These are phyloP conservation scores for Calycopis cecrops DNA, from an alignment of 1,140 invertebrate species.

Conservation along the genomic window DNA sequence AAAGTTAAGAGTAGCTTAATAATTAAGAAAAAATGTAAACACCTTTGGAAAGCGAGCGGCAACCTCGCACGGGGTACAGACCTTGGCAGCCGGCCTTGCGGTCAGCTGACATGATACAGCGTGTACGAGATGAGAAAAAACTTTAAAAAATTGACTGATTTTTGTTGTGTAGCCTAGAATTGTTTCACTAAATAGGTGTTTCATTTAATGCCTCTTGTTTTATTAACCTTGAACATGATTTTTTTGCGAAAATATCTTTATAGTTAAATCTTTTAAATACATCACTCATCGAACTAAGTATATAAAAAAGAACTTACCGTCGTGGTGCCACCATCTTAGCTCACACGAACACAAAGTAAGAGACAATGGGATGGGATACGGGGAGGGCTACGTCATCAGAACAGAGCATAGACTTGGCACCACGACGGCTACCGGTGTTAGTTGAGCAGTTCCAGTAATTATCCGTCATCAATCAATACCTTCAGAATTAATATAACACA, in stretches of 20 bases:
- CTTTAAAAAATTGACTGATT: too few relatives aligned
- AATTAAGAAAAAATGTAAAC: too few relatives aligned
- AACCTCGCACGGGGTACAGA: too few relatives aligned
- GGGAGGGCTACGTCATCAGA: constrained; percentile 60
- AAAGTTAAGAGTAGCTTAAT: too few relatives aligned
- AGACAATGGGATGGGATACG: background rate
- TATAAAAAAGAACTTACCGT: constrained; percentile 23
- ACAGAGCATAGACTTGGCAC: constrained; percentile 71
- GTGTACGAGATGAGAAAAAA: too few relatives aligned
- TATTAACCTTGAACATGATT: too few relatives aligned
- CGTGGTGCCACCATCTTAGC: constrained; percentile 27
- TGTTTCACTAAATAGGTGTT: too few relatives aligned
- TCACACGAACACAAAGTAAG: constrained; percentile 12
- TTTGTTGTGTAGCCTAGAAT: too few relatives aligned
- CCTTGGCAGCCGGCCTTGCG: too few relatives aligned
- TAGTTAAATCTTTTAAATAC: background rate
- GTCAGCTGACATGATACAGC: too few relatives aligned
- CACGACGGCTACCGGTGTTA: constrained; percentile 56
- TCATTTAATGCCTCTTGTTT: too few relatives aligned
- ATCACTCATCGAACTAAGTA: constrained; percentile 1
- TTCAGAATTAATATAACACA: constrained; percentile 28
- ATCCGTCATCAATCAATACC: constrained; percentile 72
- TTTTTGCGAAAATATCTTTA: background rate
- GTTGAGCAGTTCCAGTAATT: constrained; percentile 56
- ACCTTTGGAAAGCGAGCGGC: too few relatives aligned